These are phyloP conservation scores for Dermochelys coriacea DNA, from an alignment of 2,797 vertebrate genomes.

Conservation along the genomic window DNA sequence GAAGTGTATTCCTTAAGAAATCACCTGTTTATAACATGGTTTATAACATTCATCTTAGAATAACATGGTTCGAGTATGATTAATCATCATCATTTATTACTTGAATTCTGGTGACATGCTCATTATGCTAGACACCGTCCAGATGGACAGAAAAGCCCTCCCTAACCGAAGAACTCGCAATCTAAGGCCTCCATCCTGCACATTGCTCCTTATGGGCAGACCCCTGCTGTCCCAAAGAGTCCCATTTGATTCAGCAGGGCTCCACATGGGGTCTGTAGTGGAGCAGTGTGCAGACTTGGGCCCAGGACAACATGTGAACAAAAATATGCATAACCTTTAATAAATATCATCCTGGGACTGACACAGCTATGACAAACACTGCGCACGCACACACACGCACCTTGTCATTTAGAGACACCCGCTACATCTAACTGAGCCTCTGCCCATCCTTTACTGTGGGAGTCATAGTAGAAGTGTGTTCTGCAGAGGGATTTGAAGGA, in stretches of 20 bases:
- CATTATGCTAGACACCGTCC: constrained; percentile 43
- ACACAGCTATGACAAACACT: background rate
- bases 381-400: background rate
- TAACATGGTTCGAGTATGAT: background rate
- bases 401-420: rapidly evolving
- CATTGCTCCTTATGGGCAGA: background rate
- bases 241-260: background rate
- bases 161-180: constrained; percentile 5
- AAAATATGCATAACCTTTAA: background rate
- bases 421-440: constrained; percentile 39
- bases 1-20: constrained; percentile 59
- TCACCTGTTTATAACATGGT: constrained; percentile 51
- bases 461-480: background rate
- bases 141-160: constrained; percentile 33
- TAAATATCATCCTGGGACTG: background rate
- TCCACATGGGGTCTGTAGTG: background rate
- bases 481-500: constrained; percentile 5
- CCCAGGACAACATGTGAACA: background rate
- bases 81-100: constrained; percentile 61
- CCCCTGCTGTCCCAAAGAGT: background rate
- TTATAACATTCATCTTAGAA: background rate
- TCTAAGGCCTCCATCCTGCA: constrained; percentile 16
- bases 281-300: background rate
- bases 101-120: constrained; percentile 69
- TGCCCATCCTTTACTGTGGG: constrained; percentile 17